Base-by-base conservation (phyloP, 2,113 vertebrate genomes). In the Semnornis frantzii region DNA sequence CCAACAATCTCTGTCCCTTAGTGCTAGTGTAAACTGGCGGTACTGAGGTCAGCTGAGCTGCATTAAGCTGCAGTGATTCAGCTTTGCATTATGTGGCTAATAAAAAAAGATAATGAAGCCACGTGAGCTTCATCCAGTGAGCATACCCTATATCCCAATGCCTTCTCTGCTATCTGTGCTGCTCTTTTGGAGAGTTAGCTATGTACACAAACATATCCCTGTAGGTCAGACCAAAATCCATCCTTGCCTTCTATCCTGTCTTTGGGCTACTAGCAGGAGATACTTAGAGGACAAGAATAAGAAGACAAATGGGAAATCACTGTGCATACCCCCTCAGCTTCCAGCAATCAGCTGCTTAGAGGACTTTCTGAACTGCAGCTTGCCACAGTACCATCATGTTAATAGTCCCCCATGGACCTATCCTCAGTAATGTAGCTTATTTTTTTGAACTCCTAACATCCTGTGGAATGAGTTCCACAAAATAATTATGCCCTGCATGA, bases 401-500 rank as follows among this genome's bases (percentile, higher is more conserved):
- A 96, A 92, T 65, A 95, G 90, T 93, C 76, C 96, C 90, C 92
- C 92, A 90, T 90, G 90, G 96, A 95, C 95, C 92, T 44, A 94
- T 94, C 24, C 0, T 58, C 65, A 75, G 62, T 44, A 81, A 94
- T 75, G n/a, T 1, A 64, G 81, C 85, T 95, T 70, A 90, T 95
- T 95, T 93, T 96, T 92, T 33, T 96, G 80, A 96, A 78, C 76
- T 94, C 37, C 2, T 65, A 93, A 88, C 79, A 85, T 90, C 90
- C 76, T 39, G 65, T 88, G 88, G 72, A 95, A 92, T 5, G 85
- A 96, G 48, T 62, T 93, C 73, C 83, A 78, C 88, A 84, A 93
- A 94, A 96, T 96, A 96, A 96, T 95, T 94, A 95, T 95, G 96
- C 93, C 96, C 93, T 94, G 72, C 90, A 88, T 78, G 80, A 75